A percentile compares a stretch with the other conserved stretches of the same genome.
These are phyloP conservation scores for Cylloceria caligata DNA, from an alignment of 2,888 invertebrate genomes.

Conservation along the genomic window DNA sequence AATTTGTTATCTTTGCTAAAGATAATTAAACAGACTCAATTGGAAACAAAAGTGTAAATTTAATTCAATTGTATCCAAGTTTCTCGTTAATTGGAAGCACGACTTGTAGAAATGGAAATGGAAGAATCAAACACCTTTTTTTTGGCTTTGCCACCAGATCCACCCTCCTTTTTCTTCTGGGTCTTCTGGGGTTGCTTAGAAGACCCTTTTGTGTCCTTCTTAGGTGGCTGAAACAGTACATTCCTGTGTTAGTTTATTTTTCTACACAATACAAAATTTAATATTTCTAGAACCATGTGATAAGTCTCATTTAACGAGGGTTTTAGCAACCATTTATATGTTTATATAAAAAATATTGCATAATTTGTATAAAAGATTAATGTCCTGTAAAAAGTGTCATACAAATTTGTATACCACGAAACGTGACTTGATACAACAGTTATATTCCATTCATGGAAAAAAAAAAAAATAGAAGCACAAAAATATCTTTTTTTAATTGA, in stretches of 20 bases:
- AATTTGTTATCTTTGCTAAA: too few species aligned
- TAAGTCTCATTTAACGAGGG: constrained; percentile 85
- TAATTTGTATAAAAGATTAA: constrained; percentile 54
- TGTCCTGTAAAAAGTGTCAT: not conserved
- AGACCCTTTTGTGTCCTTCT: constrained; percentile 96
- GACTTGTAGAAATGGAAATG: too few species aligned
- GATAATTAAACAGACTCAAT: too few species aligned
- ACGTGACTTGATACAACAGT: too few species aligned
- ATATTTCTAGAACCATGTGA: constrained; percentile 49
- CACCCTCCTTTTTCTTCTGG: constrained; percentile 98
- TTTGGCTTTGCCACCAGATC: constrained; percentile 97
- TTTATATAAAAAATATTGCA: constrained; percentile 69
- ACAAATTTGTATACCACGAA: not conserved
- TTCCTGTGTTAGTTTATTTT: constrained; percentile 33
- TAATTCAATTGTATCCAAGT: not conserved
- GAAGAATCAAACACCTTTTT: constrained; percentile 97
- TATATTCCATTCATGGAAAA: too few species aligned
- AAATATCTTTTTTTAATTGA: too few species aligned
- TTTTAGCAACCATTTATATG: constrained; percentile 78
- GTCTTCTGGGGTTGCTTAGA: constrained; percentile 97
- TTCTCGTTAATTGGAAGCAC: constrained; percentile 21
- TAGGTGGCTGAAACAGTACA: constrained; percentile 91
- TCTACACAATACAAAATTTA: not conserved
- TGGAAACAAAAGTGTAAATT: not conserved
- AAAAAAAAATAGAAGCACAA: too few species aligned